A percentile compares a stretch with the other conserved stretches of the same genome.
These are phyloP conservation scores for Cotesia vestalis DNA, from an alignment of 1,140 invertebrate species.

Conservation along the genomic window DNA sequence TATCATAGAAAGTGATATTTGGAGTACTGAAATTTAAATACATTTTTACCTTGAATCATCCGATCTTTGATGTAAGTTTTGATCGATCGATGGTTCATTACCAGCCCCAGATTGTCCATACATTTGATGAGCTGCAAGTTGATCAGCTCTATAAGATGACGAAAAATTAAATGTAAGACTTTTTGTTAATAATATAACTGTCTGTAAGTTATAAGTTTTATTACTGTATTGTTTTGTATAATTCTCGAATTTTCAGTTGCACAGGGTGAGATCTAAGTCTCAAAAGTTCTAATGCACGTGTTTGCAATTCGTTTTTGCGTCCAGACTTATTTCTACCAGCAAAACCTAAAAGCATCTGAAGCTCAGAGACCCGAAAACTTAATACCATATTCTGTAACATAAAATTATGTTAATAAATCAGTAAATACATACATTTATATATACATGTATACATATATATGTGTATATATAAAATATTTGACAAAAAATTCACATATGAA, in stretches of 20 bases:
- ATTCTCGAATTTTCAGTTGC: constrained; percentile 82
- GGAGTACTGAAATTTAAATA: constrained; percentile 4
- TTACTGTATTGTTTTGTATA: constrained; percentile 80
- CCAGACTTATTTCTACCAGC: constrained; percentile 87
- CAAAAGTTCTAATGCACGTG: constrained; percentile 80
- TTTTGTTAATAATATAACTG: constrained; percentile 2
- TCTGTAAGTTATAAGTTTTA: constrained; percentile 35
- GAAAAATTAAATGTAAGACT: constrained; percentile 7
- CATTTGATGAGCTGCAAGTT: constrained; percentile 60
- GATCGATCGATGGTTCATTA: constrained; percentile 56
- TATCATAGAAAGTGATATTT: no score
- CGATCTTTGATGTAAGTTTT: constrained; percentile 61
- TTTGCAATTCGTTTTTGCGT: constrained; percentile 86
- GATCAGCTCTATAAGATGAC: constrained; percentile 55
- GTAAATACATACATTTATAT: constrained; percentile 1
- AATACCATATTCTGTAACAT: constrained; percentile 81
- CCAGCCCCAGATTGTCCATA: constrained; percentile 56
- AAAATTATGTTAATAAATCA: constrained; percentile 38
- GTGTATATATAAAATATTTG: neutral
- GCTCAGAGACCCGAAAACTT: constrained; percentile 84
- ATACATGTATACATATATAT: neutral
- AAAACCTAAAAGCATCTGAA: constrained; percentile 84
- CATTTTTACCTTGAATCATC: constrained; percentile 58
- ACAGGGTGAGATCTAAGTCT: constrained; percentile 76
- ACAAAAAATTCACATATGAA: no score